Evolutionary conservation across 1,140 invertebrate genomes (phyloP).

Genomic region (Brachionus rubens): DNA sequence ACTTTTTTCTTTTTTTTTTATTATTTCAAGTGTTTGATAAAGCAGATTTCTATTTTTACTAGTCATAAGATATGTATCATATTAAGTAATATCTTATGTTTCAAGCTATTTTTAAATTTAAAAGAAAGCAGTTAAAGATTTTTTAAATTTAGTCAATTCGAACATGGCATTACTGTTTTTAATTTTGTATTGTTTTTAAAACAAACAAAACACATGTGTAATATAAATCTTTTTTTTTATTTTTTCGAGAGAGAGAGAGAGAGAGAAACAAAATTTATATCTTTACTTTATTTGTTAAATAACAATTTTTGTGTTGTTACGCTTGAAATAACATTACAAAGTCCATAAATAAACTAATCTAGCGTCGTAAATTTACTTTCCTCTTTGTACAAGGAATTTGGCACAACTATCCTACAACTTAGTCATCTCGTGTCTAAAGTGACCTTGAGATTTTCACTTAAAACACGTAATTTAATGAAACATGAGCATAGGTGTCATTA

Average conservation of each 20-base stretch:
- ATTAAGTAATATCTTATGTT: slow-evolving; percentile 33
- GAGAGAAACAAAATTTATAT: neutral
- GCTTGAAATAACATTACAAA: slow-evolving; percentile 15
- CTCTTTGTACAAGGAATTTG: neutral
- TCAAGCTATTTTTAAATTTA: slow-evolving; percentile 6
- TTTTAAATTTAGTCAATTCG: no score
- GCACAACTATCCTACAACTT: neutral
- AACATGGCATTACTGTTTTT: slow-evolving; percentile 10
- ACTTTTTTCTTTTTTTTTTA: no score
- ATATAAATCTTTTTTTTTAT: neutral
- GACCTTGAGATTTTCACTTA: slow-evolving; percentile 21
- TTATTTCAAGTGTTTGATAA: no score
- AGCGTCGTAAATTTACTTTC: neutral
- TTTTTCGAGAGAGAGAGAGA: no score
- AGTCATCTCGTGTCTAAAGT: neutral
- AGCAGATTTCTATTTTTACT: no score
- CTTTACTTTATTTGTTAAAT: no score
- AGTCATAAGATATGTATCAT: neutral
- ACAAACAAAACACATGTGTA: neutral
- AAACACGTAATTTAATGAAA: neutral
- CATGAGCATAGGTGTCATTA: neutral
- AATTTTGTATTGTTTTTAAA: neutral
- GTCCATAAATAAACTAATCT: slow-evolving; percentile 6
- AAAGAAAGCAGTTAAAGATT: no score
- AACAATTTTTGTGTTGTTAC: neutral